phyloP scores from a whole-genome alignment of 2,797 vertebrate species.

The Salmo trutta region DNA sequence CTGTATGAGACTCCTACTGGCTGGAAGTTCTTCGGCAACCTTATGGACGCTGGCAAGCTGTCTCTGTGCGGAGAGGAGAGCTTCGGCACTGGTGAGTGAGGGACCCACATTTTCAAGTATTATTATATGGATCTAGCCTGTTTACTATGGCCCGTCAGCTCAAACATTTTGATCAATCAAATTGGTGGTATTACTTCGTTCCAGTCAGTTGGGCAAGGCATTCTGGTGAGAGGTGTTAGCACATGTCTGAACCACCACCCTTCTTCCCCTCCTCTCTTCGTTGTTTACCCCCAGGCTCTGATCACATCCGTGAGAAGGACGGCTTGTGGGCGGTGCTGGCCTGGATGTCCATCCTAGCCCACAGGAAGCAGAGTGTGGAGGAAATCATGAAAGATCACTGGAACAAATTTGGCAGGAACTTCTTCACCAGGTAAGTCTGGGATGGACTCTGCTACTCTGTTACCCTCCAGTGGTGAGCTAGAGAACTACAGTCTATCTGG shows the following conservation, averaged over 20 bases:
- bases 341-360: slow-evolving; percentile 94
- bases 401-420: slow-evolving; percentile 96
- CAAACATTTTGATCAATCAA: no score
- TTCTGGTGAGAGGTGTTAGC: not conserved
- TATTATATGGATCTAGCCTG: no score
- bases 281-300: slow-evolving; percentile 80
- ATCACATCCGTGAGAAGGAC: slow-evolving; percentile 98
- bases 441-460: slow-evolving; percentile 26
- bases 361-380: slow-evolving; percentile 94
- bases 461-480: slow-evolving; percentile 45
- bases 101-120: not conserved
- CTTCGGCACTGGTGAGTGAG: slow-evolving; percentile 91
- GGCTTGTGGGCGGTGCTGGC: slow-evolving; percentile 97
- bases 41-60: slow-evolving; percentile 98
- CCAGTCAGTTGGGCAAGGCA: not conserved
- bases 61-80: slow-evolving; percentile 98
- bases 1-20: slow-evolving; percentile 97
- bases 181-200: not conserved
- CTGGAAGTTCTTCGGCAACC: slow-evolving; percentile 99
- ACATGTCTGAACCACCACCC: not conserved
- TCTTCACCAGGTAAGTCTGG: slow-evolving; percentile 88
- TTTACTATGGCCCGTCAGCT: no score
- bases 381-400: slow-evolving; percentile 98
- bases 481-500: slow-evolving; percentile 9
- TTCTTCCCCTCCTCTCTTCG: not conserved